Evolutionary conservation across 2,797 vertebrate species (phyloP).

Genomic region (Gymnodraco acuticeps): DNA sequence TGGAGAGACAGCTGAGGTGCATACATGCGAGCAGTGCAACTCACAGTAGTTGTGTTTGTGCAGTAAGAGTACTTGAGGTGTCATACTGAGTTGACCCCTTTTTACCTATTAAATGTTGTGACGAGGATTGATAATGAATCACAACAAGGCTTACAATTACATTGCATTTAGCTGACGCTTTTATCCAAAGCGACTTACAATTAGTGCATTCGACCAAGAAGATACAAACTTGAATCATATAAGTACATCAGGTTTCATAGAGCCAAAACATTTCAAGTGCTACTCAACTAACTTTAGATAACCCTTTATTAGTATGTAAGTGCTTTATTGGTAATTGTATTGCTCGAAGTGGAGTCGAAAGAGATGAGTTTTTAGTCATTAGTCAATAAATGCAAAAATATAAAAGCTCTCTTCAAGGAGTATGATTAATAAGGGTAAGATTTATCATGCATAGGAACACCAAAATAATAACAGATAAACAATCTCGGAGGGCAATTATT

Average conservation of each 20-base stretch:
- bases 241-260: no score
- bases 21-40: conserved; percentile 24
- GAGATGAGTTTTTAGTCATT: no score
- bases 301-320: no score
- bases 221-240: no score
- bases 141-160: background rate
- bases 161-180: no score
- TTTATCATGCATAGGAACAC: background rate
- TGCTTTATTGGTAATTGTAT: no score
- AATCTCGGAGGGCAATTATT: background rate
- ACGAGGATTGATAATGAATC: background rate
- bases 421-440: background rate
- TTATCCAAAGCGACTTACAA: no score
- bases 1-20: conserved; percentile 35
- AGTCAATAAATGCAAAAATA: background rate
- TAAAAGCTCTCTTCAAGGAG: background rate
- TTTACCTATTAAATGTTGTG: conserved; percentile 13
- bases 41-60: conserved; percentile 59
- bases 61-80: conserved; percentile 62
- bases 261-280: no score
- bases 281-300: no score
- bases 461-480: background rate
- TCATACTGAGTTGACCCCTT: conserved; percentile 53
- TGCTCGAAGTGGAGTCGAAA: no score
- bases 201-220: no score